Evolutionary conservation across 2,113 vertebrate species (phyloP).

Genomic region (Etia nguti): DNA sequence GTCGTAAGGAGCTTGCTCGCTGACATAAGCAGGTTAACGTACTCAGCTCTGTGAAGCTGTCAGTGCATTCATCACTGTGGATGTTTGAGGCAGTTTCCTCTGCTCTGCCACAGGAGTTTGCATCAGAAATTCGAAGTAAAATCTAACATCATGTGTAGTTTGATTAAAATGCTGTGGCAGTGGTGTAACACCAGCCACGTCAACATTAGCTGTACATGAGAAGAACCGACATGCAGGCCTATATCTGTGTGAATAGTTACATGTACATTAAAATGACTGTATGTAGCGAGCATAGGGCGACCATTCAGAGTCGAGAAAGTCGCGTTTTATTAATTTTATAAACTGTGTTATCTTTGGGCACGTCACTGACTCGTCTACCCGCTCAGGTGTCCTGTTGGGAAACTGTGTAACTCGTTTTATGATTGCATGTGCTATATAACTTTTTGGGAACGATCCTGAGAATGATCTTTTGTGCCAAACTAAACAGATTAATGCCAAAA

Average conservation of each 20-base stretch:
- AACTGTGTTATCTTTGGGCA: neutral
- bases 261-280: neutral
- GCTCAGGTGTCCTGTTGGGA: neutral
- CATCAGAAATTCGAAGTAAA: accelerated
- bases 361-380: neutral
- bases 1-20: neutral
- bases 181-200: neutral
- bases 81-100: neutral
- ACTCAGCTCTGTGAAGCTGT: conserved; percentile 11
- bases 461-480: neutral
- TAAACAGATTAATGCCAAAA: neutral
- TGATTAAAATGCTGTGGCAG: neutral
- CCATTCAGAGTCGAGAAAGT: neutral
- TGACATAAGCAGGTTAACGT: conserved; percentile 8
- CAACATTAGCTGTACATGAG: neutral
- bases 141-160: neutral
- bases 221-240: neutral
- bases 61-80: neutral
- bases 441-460: neutral
- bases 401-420: neutral
- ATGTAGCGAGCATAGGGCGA: neutral
- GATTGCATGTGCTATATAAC: neutral
- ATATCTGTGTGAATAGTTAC: neutral
- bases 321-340: neutral
- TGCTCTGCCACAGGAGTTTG: neutral